Evolutionary conservation across 2,888 invertebrate species (phyloP).

Genomic region (Endotricha flammealis): DNA sequence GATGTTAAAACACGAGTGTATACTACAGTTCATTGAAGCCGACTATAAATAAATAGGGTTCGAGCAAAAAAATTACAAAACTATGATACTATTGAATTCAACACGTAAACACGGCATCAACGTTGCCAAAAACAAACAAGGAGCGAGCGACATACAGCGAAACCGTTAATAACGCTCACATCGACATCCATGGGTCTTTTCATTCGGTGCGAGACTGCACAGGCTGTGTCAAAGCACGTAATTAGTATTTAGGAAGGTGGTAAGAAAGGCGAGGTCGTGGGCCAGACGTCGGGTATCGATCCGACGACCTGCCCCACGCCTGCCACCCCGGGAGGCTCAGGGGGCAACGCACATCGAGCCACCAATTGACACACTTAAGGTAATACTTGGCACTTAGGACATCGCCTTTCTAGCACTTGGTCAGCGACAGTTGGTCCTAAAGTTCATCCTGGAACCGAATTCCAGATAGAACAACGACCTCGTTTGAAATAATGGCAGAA

Average conservation of each 20-base stretch:
- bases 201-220: slow-evolving; percentile 65
- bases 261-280: slow-evolving; percentile 77
- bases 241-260: slow-evolving; percentile 79
- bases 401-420: slow-evolving; percentile 46
- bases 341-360: slow-evolving; percentile 73
- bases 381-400: slow-evolving; percentile 69
- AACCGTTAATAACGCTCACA: slow-evolving; percentile 64
- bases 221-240: slow-evolving; percentile 77
- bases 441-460: no score
- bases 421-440: slow-evolving; percentile 29
- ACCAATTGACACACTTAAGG: slow-evolving; percentile 78
- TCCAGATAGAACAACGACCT: no score
- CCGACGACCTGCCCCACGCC: slow-evolving; percentile 78
- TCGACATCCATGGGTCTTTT: slow-evolving; percentile 65
- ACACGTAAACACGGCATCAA: slow-evolving; percentile 37
- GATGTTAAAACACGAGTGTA: no score
- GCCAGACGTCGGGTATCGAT: slow-evolving; percentile 83
- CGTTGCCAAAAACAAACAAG: slow-evolving; percentile 58
- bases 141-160: slow-evolving; percentile 37
- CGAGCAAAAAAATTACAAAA: no score
- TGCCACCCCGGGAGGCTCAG: slow-evolving; percentile 46
- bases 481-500: no score
- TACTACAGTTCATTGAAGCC: no score
- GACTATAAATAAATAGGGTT: no score
- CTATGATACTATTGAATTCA: no score